Base-by-base conservation (phyloP, 2,888 invertebrate species). In the Eudasyphora cyanicolor region DNA sequence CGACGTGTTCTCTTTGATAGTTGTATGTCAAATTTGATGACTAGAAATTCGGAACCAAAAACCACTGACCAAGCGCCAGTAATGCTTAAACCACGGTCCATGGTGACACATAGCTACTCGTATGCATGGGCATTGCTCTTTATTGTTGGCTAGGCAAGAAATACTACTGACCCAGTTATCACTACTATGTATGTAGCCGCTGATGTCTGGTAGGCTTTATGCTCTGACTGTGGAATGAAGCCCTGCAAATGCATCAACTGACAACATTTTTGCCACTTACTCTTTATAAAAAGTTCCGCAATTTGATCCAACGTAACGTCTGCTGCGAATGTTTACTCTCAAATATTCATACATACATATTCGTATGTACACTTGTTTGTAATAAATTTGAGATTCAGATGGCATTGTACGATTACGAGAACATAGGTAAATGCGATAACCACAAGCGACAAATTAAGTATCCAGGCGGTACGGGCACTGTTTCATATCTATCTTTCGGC, bases 131-230 rank as follows among this genome's bases (percentile, higher is more conserved):
- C n/a, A n/a, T n/a, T n/a, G n/a, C n/a, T n/a, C n/a, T n/a, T n/a
- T n/a, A n/a, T n/a, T n/a, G n/a, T 19, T 3, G 6, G 24, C 57
- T n/a, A 8, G 10, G 6, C 17, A 38, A 38, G 64, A 64, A 21
- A 38, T 19, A 67, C 89, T 88, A 87, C 86, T 89, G 89, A 89
- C 89, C 89, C 86, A 90, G 88, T 90, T 89, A 86, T 86, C 86
- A 82, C 82, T 77, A 60, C 77, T 38, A 12, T 12, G 45, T 67
- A 24, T 84, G 79, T 86, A 85, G 85, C 85, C 70, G 75, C 19
- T 38, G 67, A 42, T 84, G 83, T 81, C 85, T 83, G 42, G 62
- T 79, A 42, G 62, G 42, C 82, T 17, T 60, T 32, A 38, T 54
- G 42, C 21, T 79, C 19, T 57, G 64, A 76, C 80, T 75, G 45